Base-by-base conservation (phyloP, 1,140 invertebrate species). In the Drosophila carrolli region DNA sequence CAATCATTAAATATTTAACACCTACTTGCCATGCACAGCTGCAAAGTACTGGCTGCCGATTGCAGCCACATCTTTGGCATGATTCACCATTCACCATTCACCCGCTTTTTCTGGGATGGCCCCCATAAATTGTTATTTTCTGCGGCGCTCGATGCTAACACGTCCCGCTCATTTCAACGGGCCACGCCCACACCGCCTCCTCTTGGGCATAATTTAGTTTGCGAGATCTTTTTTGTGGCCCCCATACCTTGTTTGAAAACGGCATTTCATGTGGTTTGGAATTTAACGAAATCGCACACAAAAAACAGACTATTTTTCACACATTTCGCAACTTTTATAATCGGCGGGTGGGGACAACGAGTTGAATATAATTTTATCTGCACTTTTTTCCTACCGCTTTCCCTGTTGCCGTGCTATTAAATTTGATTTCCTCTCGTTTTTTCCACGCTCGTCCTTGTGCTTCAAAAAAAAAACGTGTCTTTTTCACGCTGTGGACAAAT, bases 1-100 rank as follows among this genome's bases (percentile, higher is more conserved):
- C 23, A 84, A 81, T 85, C 67, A 85, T 85, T 85, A 81, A 85
- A 85, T 78, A 85, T 85, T 84, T 81, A 85, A 77, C 81, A 84
- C 62, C 77, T 77, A 74, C 76, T 72, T 73, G 76, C 81, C 72
- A 70, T 62, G 78, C 78, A 71, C 40, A 80, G 50, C 66, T 65
- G 75, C 57, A 29, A 48, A 23, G 23, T 23, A 35, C 43, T 16
- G 16, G 5, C 54, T 44, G 16, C 29, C 48, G 32, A 63, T 35
- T 61, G 35, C 60, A 43, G 59, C 32, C 40, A 41, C 67, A 57
- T 79, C 55, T 57, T 57, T 43, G 50, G 23, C 32, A 53, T 16
- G 32, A 53, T 53, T 53, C 50, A 23, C 19, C 19, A 23, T 23
- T 23, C 19, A 23, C 1, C 19, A 23, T 23, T 23, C 19, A 9